phyloP scores from a whole-genome alignment of 2,113 vertebrate species.

The Channa maculata region DNA sequence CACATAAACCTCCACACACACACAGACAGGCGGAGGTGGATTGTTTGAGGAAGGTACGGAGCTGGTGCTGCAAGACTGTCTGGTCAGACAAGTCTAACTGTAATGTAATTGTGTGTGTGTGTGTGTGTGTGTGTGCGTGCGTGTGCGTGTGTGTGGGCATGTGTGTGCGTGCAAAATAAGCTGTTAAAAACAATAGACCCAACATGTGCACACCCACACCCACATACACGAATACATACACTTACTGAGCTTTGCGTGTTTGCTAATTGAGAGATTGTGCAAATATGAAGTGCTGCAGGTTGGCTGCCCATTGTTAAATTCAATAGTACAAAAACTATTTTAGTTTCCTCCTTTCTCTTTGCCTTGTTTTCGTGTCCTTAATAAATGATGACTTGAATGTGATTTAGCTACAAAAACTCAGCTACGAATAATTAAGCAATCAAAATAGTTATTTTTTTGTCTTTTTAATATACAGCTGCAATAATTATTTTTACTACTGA shows the following conservation, averaged over 20 bases:
- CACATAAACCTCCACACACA: conserved; percentile 11
- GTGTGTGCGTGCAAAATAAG: conserved; percentile 29
- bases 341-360: too few relatives aligned
- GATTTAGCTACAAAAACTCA: too few relatives aligned
- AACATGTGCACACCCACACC: conserved; percentile 39
- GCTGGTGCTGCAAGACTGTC: conserved; percentile 79
- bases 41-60: conserved; percentile 76
- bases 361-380: too few relatives aligned
- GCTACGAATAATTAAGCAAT: too few relatives aligned
- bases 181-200: conserved; percentile 35
- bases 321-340: too few relatives aligned
- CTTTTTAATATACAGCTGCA: too few relatives aligned
- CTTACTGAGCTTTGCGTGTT: conserved; percentile 35
- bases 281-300: conserved; percentile 39
- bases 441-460: too few relatives aligned
- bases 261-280: conserved; percentile 61
- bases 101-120: conserved; percentile 21
- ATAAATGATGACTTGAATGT: too few relatives aligned
- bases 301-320: not conserved
- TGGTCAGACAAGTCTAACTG: conserved; percentile 80
- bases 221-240: conserved; percentile 17
- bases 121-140: conserved; percentile 7
- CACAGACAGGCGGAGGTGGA: conserved; percentile 48
- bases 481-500: too few relatives aligned
- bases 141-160: conserved; percentile 11